phyloP scores from a whole-genome alignment of 2,797 vertebrate species.

The Jordanella pulchra region DNA sequence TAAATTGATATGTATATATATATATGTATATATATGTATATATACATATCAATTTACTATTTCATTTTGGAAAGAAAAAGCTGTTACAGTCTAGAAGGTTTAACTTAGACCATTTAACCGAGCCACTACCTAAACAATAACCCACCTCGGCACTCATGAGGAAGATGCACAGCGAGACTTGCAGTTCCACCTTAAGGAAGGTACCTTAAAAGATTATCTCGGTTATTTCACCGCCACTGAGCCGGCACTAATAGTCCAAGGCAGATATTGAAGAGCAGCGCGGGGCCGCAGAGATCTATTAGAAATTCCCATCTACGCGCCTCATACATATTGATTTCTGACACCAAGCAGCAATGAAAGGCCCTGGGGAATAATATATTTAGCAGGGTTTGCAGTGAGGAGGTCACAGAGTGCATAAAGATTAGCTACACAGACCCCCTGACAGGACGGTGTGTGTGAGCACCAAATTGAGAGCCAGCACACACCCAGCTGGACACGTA shows the following conservation, averaged over 20 bases:
- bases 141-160: conserved; percentile 33
- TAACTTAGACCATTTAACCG: background rate
- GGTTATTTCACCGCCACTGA: conserved; percentile 99
- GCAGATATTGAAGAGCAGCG: conserved; percentile 99
- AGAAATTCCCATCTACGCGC: conserved; percentile 99
- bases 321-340: conserved; percentile 99
- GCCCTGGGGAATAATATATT: conserved; percentile 99
- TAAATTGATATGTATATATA: conserved; percentile 12
- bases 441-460: conserved; percentile 77
- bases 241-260: conserved; percentile 99
- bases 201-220: conserved; percentile 99
- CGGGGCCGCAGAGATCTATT: conserved; percentile 99
- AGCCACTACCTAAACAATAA: conserved; percentile 46
- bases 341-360: conserved; percentile 99
- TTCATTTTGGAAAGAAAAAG: background rate
- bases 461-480: conserved; percentile 64
- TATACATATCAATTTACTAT: background rate
- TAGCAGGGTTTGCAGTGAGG: conserved; percentile 98
- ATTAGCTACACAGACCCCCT: conserved; percentile 95
- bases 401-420: conserved; percentile 99
- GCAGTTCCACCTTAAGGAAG: conserved; percentile 96
- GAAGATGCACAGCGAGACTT: conserved; percentile 51
- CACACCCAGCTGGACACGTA: background rate
- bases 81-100: background rate
- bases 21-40: background rate